Evolutionary conservation across 1,140 invertebrate species (phyloP), one percentile per base, ranked within the genome.

Genomic region (Agraylea sexmaculata): DNA sequence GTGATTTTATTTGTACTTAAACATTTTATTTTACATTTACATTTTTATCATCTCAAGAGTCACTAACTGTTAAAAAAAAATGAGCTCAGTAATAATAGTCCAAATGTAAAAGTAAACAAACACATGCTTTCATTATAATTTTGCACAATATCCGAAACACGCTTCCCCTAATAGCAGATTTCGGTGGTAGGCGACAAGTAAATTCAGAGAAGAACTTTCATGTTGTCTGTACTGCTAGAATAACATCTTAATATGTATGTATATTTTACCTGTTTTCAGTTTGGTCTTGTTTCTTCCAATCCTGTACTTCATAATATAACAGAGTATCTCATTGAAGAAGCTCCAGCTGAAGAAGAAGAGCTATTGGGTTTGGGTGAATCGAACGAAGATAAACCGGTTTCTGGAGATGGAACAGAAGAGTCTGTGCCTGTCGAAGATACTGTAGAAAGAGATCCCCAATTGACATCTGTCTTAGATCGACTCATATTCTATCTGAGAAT

Each of bases 281-380:
- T 87, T 62, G 84, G 83, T 30, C 69, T 88, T 4, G 77, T 84
- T 17, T 92, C 91, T 0, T 85, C 83, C 49, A 99, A 99, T 68
- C 94, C 95, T 3, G 81, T 98, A 8, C 66, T 99, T 43, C 85
- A 92, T 52, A 97, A 96, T 55, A 97, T 99, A 38, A 96, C 92
- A 1, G 93, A 99, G 58, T 97, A 93, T 64, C 64, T 99, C 12
- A 97, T 99, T 43, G 95, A 99, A 62, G 94, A 99, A 70, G 91
- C 90, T 0, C 93, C 86, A 15, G 94, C 90, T 10, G 95, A 99
- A 66, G 95, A 99, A 58, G 94, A 98, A 54, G 93, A 97, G 59
- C 64, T 97, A 1, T 58, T 98, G 4, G 93, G 93, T 11, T 64
- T 86, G 30, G 65, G 70, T 42, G 63, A 71, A 0, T 66, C 59